Conservation (phyloP, 2,888 invertebrate species). For the Campoplex capitator region DNA sequence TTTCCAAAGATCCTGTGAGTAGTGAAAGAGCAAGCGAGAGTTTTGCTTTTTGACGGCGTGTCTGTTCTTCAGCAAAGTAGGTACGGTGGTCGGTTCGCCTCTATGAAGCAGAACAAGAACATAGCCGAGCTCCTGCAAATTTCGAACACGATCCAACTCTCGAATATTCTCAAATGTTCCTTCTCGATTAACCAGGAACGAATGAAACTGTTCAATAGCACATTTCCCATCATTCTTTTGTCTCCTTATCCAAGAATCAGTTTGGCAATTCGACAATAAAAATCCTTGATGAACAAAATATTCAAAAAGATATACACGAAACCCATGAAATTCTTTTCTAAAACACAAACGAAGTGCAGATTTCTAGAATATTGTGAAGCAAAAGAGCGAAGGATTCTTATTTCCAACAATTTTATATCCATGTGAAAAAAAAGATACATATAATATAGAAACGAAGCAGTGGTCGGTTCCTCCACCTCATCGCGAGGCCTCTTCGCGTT, state of each 20-base stretch:
- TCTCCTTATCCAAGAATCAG: background rate
- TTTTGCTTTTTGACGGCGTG: conserved; percentile 68
- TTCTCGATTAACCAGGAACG: background rate
- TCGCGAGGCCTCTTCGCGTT: conserved; percentile 61
- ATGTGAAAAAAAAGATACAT: background rate
- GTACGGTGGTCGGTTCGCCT: conserved; percentile 17
- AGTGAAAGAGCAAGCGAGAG: conserved; percentile 59
- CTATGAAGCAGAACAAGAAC: background rate
- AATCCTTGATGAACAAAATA: background rate
- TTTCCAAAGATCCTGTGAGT: conserved; percentile 21
- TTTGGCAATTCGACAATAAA: background rate
- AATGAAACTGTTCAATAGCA: background rate
- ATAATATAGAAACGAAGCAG: conserved; percentile 48
- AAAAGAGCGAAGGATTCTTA: background rate
- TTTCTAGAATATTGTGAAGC: background rate
- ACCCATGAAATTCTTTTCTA: background rate
- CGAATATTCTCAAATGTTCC: background rate
- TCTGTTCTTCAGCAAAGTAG: conserved; percentile 49
- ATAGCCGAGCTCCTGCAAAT: conserved; percentile 1
- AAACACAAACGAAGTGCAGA: background rate
- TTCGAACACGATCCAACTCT: background rate
- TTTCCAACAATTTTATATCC: background rate
- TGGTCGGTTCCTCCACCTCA: conserved; percentile 57
- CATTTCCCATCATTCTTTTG: background rate
- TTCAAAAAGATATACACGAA: background rate